Evolutionary conservation across 2,113 vertebrate genomes (phyloP).

Genomic region (Larimichthys crocea): DNA sequence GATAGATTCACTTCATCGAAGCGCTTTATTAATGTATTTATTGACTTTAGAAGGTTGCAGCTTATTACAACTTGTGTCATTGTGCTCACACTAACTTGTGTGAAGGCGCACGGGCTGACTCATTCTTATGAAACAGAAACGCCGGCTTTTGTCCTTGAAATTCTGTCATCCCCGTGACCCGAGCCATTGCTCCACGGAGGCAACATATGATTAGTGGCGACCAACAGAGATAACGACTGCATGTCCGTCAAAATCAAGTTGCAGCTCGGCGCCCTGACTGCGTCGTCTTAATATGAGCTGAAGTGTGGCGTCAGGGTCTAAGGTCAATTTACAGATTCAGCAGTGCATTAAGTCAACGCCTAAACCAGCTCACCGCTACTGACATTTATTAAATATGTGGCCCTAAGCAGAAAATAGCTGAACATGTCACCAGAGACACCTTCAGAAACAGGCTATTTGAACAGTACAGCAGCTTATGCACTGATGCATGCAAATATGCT

Average conservation of each 20-base stretch:
- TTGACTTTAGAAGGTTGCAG: slow-evolving; percentile 27
- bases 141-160: slow-evolving; percentile 71
- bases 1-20: slow-evolving; percentile 27
- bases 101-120: slow-evolving; percentile 23
- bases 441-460: slow-evolving; percentile 36
- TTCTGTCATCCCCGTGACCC: slow-evolving; percentile 61
- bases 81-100: slow-evolving; percentile 3
- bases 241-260: slow-evolving; percentile 79
- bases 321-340: slow-evolving; percentile 76
- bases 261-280: slow-evolving; percentile 57
- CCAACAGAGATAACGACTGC: slow-evolving; percentile 75
- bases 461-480: slow-evolving; percentile 32
- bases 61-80: slow-evolving; percentile 20
- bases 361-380: slow-evolving; percentile 64
- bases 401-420: slow-evolving; percentile 68
- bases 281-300: slow-evolving; percentile 76
- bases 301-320: slow-evolving; percentile 74
- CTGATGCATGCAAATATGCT: slow-evolving; percentile 50
- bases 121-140: slow-evolving; percentile 53
- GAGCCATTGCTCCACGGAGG: slow-evolving; percentile 55
- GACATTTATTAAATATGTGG: slow-evolving; percentile 81
- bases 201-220: slow-evolving; percentile 66
- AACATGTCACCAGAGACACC: slow-evolving; percentile 59
- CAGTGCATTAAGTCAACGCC: slow-evolving; percentile 77
- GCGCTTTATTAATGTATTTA: slow-evolving; percentile 39